phyloP scores from a whole-genome alignment of 2,113 vertebrate genomes.

The Neomonachus schauinslandi region DNA sequence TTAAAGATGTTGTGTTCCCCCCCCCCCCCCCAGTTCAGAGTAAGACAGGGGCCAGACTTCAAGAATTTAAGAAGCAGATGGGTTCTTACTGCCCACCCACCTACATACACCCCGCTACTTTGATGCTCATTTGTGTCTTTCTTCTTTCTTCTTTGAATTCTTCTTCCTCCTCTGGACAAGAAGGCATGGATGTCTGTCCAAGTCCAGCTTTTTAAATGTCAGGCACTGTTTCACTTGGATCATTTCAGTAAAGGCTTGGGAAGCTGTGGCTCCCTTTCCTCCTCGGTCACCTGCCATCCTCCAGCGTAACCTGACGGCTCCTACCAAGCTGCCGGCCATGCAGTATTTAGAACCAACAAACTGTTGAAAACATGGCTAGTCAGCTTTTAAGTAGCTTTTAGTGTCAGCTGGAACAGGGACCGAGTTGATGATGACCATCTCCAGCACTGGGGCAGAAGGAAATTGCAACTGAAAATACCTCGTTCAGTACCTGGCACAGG shows the following conservation, averaged over 20 bases:
- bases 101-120: rapidly evolving
- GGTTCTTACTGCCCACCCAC: background rate
- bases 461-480: background rate
- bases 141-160: background rate
- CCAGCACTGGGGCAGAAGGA: background rate
- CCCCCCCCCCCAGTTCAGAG: background rate
- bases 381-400: background rate
- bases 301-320: background rate
- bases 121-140: background rate
- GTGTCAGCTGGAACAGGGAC: background rate
- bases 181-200: background rate
- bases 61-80: background rate
- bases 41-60: background rate
- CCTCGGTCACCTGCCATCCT: background rate
- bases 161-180: background rate
- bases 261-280: background rate
- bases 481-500: background rate
- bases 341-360: background rate
- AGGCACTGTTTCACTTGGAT: background rate
- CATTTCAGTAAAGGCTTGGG: background rate
- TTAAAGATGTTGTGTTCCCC: background rate
- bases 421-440: background rate
- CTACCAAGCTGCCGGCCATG: background rate
- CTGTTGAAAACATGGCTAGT: background rate
- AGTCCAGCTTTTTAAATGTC: background rate